Base-by-base conservation (phyloP, 2,797 vertebrate species). In the Tamandua tetradactyla region DNA sequence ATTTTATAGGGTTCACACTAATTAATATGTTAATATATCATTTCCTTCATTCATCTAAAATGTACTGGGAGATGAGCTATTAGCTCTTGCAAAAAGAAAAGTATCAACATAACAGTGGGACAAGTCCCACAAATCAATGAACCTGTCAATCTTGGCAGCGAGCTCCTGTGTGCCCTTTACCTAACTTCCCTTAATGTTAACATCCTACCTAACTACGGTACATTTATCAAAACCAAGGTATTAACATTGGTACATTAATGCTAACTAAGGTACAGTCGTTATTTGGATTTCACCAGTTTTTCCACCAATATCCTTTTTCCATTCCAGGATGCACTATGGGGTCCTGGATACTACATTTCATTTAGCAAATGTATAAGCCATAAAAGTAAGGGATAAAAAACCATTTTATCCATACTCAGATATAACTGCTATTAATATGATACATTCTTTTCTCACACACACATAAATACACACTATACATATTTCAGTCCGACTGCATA, bases 11-110 rank as follows among this genome's bases (percentile, higher is more conserved):
- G 23, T 61, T 85, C 23, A 30, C 72, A 79, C 27, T 27, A 90
- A 92, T 81, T 94, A 55, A 71, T 62, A 87, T 84, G 30, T 47
- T 69, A 89, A n/a, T 87, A 79, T 72, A 61, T 59, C 13, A 40
- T 91, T 83, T 76, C 49, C 83, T 61, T 88, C 15, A 40, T 72
- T 92, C 37, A 81, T 79, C 44, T 86, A 81, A 91, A 89, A 84
- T 84, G 8, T 32, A 37, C 15, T 89, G 93, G 52, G 42, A 89
- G 83, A 71, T 71, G 47, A 88, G 40, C 64, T 76, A 40, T 85
- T 57, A 92, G 42, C 15, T 62, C 18, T 87, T 69, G 2, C 14
- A 55, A 87, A 59, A 92, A 84, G 20, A 52, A 69, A 42, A 83
- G 61, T 59, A 93, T 15, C 69, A 66, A 52, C 52, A 25, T 47